Evolutionary conservation across 2,888 invertebrate genomes (phyloP).

Genomic region (Drosophila kanekoi): DNA sequence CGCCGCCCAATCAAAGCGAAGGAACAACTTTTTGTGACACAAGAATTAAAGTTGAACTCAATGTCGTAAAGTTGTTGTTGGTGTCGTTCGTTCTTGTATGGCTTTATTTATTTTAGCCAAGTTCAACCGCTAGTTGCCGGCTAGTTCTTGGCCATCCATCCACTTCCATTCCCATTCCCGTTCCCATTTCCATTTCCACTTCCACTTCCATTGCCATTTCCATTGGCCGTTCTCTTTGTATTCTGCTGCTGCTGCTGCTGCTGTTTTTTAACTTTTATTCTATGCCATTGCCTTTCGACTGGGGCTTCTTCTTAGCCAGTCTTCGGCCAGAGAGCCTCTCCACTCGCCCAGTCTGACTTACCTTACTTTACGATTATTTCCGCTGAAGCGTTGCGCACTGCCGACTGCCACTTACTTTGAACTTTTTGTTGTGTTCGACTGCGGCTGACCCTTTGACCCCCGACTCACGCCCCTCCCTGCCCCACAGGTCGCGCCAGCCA

Average conservation of each 20-base stretch:
- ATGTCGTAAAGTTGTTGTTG: conserved; percentile 30
- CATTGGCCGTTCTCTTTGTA: conserved; percentile 39
- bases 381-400: conserved; percentile 74
- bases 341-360: conserved; percentile 18
- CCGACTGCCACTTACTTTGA: conserved; percentile 71
- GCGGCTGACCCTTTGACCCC: conserved; percentile 42
- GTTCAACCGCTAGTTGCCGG: conserved; percentile 64
- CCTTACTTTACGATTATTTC: conserved; percentile 79
- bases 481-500: conserved; percentile 12
- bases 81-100: conserved; percentile 60
- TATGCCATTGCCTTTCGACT: conserved; percentile 59
- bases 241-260: conserved; percentile 34
- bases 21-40: conserved; percentile 52
- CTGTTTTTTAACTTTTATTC: conserved; percentile 72
- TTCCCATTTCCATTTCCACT: neutral
- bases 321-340: too few species aligned
- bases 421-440: conserved; percentile 47
- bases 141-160: conserved; percentile 35
- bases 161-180: neutral
- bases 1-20: neutral
- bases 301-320: conserved; percentile 27
- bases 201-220: conserved; percentile 49
- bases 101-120: conserved; percentile 78
- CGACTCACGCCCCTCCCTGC: neutral
- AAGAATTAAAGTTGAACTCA: conserved; percentile 53